Conservation (phyloP, 2,797 vertebrate species). For the Onychomys leucogaster region DNA sequence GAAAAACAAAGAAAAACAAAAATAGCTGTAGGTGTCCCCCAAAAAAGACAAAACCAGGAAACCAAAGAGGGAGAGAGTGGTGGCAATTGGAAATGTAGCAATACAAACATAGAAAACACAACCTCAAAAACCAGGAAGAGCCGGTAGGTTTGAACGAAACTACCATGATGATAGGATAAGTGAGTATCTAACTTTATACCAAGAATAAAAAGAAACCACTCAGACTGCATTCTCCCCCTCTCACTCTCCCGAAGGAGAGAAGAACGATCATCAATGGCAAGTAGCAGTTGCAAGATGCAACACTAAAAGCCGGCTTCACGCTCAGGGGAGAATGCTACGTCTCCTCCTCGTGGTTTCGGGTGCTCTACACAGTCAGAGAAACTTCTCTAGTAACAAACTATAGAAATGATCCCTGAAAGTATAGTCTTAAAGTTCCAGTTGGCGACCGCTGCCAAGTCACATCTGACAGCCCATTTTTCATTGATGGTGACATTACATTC, state of each 20-base stretch:
- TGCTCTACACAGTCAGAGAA: slow-evolving; percentile 40
- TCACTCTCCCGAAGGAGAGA: rapidly evolving
- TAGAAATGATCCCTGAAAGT: slow-evolving; percentile 48
- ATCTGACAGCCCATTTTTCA: rapidly evolving
- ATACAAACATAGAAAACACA: too few species aligned
- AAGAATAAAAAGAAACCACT: neutral
- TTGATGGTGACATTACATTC: neutral
- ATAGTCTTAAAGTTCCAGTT: rapidly evolving
- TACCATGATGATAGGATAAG: too few species aligned
- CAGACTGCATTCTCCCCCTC: neutral
- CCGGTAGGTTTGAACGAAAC: too few species aligned
- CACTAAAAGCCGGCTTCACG: neutral
- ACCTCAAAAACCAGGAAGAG: too few species aligned
- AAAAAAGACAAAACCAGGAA: too few species aligned
- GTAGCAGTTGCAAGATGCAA: rapidly evolving
- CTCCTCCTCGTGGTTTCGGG: slow-evolving; percentile 24
- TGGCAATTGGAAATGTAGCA: too few species aligned
- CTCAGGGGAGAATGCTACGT: neutral
- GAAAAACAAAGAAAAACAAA: too few species aligned
- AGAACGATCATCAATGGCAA: slow-evolving; percentile 7
- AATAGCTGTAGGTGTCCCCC: too few species aligned
- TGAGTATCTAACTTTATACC: neutral
- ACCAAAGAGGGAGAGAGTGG: too few species aligned
- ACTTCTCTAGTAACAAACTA: slow-evolving; percentile 4
- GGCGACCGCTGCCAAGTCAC: rapidly evolving